Conservation (phyloP, 2,113 vertebrate species). For the Phyllopteryx taeniolatus region DNA sequence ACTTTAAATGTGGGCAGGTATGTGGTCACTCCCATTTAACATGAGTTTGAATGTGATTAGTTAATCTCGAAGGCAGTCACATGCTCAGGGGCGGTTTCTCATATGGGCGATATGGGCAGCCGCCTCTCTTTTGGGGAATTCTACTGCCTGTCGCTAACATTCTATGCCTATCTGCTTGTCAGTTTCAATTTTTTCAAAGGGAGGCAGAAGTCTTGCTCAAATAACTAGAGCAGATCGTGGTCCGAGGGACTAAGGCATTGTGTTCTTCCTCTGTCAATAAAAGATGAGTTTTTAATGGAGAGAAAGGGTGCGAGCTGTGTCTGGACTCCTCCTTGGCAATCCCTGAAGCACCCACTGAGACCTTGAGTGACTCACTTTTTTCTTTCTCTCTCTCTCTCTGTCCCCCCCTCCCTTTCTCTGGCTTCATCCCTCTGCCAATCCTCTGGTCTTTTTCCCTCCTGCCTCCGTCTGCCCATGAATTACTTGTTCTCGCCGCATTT, state of each 20-base stretch:
- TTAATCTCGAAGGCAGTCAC: too few relatives aligned
- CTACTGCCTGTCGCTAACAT: constrained; percentile 13
- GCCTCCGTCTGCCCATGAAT: not conserved
- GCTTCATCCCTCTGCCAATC: constrained; percentile 2
- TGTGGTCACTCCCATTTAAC: too few relatives aligned
- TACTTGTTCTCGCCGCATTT: not conserved
- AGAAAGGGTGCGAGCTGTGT: constrained; percentile 7
- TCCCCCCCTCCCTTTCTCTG: constrained; percentile 13
- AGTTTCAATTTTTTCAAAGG: constrained; percentile 38
- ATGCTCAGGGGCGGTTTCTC: too few relatives aligned
- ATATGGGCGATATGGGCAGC: too few relatives aligned
- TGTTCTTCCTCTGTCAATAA: constrained; percentile 61
- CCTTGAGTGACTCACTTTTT: constrained; percentile 48
- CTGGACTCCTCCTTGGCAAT: constrained; percentile 13
- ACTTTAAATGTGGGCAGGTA: too few relatives aligned
- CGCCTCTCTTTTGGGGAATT: constrained; percentile 2
- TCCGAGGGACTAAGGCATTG: constrained; percentile 36
- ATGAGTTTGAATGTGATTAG: too few relatives aligned
- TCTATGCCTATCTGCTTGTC: constrained; percentile 23
- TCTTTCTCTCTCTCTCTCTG: constrained; percentile 11
- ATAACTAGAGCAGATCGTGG: constrained; percentile 45
- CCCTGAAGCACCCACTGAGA: constrained; percentile 14
- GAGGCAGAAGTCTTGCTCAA: constrained; percentile 21
- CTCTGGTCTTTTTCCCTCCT: constrained; percentile 8
- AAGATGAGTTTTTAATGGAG: constrained; percentile 61